phyloP scores from a whole-genome alignment of 2,797 vertebrate genomes.

The Calcarius lapponicus region DNA sequence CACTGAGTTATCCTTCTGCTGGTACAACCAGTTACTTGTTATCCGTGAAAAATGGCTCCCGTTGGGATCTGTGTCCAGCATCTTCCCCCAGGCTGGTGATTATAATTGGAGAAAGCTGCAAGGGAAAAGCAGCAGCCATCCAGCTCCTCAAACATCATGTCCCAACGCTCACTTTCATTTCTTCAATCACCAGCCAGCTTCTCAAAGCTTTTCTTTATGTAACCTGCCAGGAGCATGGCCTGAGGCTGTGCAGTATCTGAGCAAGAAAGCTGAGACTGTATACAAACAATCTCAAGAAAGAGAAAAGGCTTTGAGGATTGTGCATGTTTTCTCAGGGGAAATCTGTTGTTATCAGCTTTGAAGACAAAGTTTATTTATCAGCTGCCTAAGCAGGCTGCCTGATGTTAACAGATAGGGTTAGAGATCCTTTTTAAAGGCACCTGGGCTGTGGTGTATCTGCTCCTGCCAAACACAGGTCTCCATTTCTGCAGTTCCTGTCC shows the following conservation, averaged over 20 bases:
- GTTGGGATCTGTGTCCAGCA: not conserved
- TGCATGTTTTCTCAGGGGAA: not conserved
- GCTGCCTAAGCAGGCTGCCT: not conserved
- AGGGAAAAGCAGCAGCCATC: not conserved
- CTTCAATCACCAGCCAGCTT: not conserved
- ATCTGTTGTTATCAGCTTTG: not conserved
- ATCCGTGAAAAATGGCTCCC: not conserved
- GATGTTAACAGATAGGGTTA: not conserved
- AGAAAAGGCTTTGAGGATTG: not conserved
- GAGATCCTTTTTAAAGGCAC: not conserved
- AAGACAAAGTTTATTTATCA: conserved; percentile 11
- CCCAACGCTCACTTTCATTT: not conserved
- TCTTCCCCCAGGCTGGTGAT: not conserved
- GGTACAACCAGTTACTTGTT: not conserved
- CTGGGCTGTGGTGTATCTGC: not conserved
- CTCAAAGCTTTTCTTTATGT: not conserved
- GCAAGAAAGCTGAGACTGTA: not conserved
- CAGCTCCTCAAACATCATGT: not conserved
- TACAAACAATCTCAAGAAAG: not conserved
- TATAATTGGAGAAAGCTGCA: not conserved
- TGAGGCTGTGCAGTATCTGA: not conserved
- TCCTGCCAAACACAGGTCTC: not conserved
- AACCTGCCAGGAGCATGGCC: not conserved
- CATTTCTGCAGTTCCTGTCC: not conserved
- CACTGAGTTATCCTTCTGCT: not conserved